Conservation (phyloP, 1,140 invertebrate species). For the Pinna nobilis region DNA sequence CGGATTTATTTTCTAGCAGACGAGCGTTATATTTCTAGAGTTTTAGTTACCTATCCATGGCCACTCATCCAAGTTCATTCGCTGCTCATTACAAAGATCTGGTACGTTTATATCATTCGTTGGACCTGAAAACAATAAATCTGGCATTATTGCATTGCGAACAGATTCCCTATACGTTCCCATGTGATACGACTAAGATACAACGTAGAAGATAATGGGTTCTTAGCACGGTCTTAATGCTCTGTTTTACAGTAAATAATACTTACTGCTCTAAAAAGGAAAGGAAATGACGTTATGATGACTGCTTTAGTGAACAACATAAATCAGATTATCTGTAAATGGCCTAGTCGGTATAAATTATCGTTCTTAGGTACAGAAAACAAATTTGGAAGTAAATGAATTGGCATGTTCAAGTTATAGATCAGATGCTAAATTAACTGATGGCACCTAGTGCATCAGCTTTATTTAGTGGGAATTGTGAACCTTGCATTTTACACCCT, state of each 20-base stretch:
- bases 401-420: no score
- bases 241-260: not conserved
- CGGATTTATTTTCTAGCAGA: not conserved
- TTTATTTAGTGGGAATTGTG: no score
- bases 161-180: not conserved
- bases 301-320: no score
- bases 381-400: no score
- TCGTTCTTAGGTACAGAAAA: no score
- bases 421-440: no score
- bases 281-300: no score
- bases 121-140: conserved; percentile 37
- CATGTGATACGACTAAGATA: not conserved
- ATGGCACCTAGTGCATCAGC: no score
- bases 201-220: not conserved
- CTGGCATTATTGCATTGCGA: not conserved
- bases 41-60: conserved; percentile 57
- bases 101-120: conserved; percentile 49
- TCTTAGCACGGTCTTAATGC: not conserved
- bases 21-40: not conserved
- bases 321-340: no score
- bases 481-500: no score
- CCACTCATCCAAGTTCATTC: conserved; percentile 52
- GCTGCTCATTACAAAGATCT: conserved; percentile 49
- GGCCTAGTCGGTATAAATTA: no score
- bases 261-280: no score